phyloP scores from a whole-genome alignment of 2,113 vertebrate genomes.

The Orientallactaga bullata region DNA sequence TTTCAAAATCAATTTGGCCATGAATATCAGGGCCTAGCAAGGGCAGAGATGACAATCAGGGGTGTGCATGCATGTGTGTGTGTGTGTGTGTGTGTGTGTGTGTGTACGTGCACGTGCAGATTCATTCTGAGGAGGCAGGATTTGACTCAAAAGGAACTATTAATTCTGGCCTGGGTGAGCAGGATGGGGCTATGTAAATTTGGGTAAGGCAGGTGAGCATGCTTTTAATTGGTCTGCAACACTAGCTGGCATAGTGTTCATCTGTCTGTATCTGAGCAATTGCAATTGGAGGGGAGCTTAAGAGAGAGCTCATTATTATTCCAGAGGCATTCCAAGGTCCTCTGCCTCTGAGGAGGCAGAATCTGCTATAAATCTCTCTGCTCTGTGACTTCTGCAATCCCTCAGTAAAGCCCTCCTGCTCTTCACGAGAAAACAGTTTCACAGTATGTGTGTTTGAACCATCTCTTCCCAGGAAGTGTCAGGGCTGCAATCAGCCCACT shows the following conservation, averaged over 20 bases:
- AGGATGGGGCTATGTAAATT: background rate
- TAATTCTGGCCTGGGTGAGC: slow-evolving; percentile 5
- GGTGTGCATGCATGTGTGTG: background rate
- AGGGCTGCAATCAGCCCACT: background rate
- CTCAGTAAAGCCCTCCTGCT: background rate
- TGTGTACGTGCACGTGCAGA: background rate
- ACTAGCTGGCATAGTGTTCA: slow-evolving; percentile 25
- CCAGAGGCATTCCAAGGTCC: background rate
- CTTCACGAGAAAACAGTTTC: background rate
- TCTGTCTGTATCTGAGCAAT: background rate
- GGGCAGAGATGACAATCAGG: background rate
- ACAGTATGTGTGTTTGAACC: background rate
- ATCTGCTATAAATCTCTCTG: slow-evolving; percentile 46
- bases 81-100: background rate
- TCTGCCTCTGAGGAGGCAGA: background rate
- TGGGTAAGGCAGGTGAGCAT: background rate
- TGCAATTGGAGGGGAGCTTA: background rate
- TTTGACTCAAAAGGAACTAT: background rate
- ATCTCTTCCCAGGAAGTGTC: background rate
- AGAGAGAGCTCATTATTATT: slow-evolving; percentile 56
- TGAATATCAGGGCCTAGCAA: background rate
- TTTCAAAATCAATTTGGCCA: slow-evolving; percentile 4
- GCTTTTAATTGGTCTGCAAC: slow-evolving; percentile 56
- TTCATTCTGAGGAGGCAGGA: background rate
- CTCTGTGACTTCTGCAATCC: slow-evolving; percentile 14